Evolutionary conservation across 2,888 invertebrate species (phyloP), one percentile per base, ranked within the genome.

Genomic region (Eudasyphora cyanicolor): DNA sequence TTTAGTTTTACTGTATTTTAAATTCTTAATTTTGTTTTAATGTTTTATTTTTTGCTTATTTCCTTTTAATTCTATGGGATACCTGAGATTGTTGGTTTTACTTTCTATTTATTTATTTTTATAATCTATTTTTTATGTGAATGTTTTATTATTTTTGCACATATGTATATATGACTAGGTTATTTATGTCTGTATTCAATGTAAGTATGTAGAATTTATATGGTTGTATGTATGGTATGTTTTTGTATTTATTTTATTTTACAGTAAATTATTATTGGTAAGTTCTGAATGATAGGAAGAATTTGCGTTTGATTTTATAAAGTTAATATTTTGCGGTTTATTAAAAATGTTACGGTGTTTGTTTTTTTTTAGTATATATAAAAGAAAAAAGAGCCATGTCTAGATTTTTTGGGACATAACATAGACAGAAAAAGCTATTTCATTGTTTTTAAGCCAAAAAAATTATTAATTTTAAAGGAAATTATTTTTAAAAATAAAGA

Each of bases 81-180:
- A 85, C 86, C 86, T 86, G 86, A 86, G 86, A 38, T 85, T 74
- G 62, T 74, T 83, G 1, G 49, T 79, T 69, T 80, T 54, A 29
- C 38, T 24, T 64, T 62, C 38, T 64, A 35, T 70, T 19, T 32
- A 73, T 71, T 54, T 7, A 1, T 24, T 51, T 19, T n/a, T n/a
- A 12, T 14, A 45, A 14, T 12, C 45, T 32, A 64, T 67, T 42
- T 64, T 17, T 35, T 27, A 27, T 35, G 21, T 67, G 62, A 10
- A 62, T 35, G 19, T 29, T 32, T 27, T 35, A 24, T 8, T 54
- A 62, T 35, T 3, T 76, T 79, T 86, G 79, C 71, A 79, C 77
- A 78, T 82, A 79, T 86, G 79, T 67, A 79, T 75, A 78, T 82
- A 79, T 82, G 82, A 82, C 84, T 84, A 86, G 85, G 76, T 82